phyloP scores from a whole-genome alignment of 1,140 invertebrate species.

The Drosophila navojoa region DNA sequence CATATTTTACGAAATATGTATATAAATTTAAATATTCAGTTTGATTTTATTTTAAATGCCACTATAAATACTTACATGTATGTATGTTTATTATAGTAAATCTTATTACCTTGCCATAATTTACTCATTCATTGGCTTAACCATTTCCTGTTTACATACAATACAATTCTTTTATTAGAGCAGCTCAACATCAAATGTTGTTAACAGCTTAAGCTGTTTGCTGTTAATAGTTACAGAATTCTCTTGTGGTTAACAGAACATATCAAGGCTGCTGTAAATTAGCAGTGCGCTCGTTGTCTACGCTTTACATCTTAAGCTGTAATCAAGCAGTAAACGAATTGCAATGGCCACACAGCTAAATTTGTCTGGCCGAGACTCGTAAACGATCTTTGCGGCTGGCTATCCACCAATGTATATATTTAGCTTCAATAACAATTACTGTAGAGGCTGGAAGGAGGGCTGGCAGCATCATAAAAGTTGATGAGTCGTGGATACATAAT shows the following conservation, averaged over 20 bases:
- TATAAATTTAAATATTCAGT: too few relatives aligned
- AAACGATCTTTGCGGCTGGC: not conserved
- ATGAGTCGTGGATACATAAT: slow-evolving; percentile 25
- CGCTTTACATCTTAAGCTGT: not conserved
- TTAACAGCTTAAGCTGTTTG: not conserved
- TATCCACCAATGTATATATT: slow-evolving; percentile 3
- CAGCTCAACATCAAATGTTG: not conserved
- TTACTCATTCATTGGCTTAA: not conserved
- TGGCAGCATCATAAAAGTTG: slow-evolving; percentile 26
- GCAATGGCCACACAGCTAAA: slow-evolving; percentile 7
- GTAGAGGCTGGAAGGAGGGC: not conserved
- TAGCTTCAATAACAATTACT: slow-evolving; percentile 41
- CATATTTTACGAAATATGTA: too few relatives aligned
- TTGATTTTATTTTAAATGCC: too few relatives aligned
- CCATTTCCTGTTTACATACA: not conserved
- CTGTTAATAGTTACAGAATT: not conserved
- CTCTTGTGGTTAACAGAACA: not conserved
- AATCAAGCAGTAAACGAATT: slow-evolving; percentile 10
- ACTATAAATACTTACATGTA: too few relatives aligned
- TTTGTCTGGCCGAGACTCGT: not conserved
- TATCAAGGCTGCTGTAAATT: slow-evolving; percentile 3
- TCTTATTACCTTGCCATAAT: too few relatives aligned
- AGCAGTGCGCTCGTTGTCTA: not conserved
- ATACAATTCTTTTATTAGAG: not conserved
- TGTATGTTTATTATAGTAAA: too few relatives aligned